Evolutionary conservation across 1,140 invertebrate species (phyloP).

Genomic region (Sminthurides bifidus): DNA sequence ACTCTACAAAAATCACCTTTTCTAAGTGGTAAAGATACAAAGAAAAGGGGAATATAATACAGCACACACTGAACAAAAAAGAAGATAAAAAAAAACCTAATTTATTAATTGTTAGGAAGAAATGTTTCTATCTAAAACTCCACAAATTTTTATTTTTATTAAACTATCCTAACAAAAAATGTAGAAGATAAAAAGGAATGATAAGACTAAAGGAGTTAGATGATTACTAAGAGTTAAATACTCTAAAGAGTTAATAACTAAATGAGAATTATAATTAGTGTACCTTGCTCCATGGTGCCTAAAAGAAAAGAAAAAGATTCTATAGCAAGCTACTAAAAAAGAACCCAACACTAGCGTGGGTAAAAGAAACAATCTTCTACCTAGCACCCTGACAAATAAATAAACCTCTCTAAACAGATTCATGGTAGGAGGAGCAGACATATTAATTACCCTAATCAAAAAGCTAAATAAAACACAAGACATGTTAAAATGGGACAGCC

Average conservation of each 20-base stretch:
- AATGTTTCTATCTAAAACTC: slow-evolving; percentile 32
- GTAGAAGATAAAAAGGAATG: slow-evolving; percentile 37
- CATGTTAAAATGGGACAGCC: slow-evolving; percentile 29
- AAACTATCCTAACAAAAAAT: slow-evolving; percentile 36
- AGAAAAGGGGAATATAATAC: slow-evolving; percentile 36
- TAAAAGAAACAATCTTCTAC: slow-evolving; percentile 6
- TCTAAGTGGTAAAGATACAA: slow-evolving; percentile 32
- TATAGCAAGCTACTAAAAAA: slow-evolving; percentile 22
- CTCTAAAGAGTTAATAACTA: slow-evolving; percentile 40
- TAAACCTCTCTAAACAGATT: slow-evolving; percentile 26
- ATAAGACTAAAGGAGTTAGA: slow-evolving; percentile 46
- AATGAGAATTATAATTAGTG: slow-evolving; percentile 37
- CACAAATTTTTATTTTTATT: slow-evolving; percentile 31
- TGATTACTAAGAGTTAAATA: slow-evolving; percentile 47
- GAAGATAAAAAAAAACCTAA: slow-evolving; percentile 38
- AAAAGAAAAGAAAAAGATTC: slow-evolving; percentile 35
- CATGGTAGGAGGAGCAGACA: slow-evolving; percentile 24
- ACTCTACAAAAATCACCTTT: slow-evolving; percentile 40
- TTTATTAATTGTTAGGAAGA: slow-evolving; percentile 36
- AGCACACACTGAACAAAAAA: too few species aligned
- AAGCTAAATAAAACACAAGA: slow-evolving; percentile 13
- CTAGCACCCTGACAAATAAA: slow-evolving; percentile 14
- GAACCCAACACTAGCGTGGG: slow-evolving; percentile 20
- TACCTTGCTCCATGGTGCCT: slow-evolving; percentile 43
- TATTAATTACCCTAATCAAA: slow-evolving; percentile 22